A percentile compares a stretch with the other conserved stretches of the same genome.
These are phyloP conservation scores for Bradypus variegatus DNA, from an alignment of 2,797 vertebrate genomes.

Conservation along the genomic window DNA sequence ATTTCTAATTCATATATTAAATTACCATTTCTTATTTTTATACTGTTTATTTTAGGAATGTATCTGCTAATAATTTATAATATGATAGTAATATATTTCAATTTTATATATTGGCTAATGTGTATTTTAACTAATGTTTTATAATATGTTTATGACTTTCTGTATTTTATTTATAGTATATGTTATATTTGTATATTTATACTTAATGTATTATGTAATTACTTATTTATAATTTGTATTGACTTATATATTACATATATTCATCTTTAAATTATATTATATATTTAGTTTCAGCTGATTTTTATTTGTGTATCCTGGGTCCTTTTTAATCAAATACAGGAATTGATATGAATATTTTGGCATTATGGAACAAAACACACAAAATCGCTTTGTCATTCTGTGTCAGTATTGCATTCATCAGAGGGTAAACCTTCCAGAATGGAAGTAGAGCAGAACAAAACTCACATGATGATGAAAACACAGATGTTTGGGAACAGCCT, in stretches of 20 bases:
- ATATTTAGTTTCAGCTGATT: not conserved
- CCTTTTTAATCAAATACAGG: not conserved
- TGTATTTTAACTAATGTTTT: not conserved
- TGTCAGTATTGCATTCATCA: not conserved
- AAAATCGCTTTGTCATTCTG: not conserved
- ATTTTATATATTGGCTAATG: not conserved
- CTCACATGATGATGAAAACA: not conserved
- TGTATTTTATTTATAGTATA: not conserved
- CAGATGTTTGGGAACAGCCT: not conserved
- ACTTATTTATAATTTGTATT: not conserved
- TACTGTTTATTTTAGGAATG: not conserved
- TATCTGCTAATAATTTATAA: not conserved
- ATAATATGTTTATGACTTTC: not conserved
- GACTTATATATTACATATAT: not conserved
- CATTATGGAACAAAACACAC: not conserved
- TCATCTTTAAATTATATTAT: not conserved
- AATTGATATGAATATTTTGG: not conserved
- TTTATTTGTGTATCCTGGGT: not conserved
- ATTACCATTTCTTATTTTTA: not conserved
- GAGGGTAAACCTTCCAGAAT: not conserved
- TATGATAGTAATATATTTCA: not conserved
- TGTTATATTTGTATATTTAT: not conserved
- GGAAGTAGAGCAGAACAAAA: conserved; percentile 3
- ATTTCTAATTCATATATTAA: not conserved
- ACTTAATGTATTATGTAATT: not conserved